A percentile compares a stretch with the other conserved stretches of the same genome.
Conservation (phyloP, 2,113 vertebrate genomes). For the Rhabdomys dilectus region DNA sequence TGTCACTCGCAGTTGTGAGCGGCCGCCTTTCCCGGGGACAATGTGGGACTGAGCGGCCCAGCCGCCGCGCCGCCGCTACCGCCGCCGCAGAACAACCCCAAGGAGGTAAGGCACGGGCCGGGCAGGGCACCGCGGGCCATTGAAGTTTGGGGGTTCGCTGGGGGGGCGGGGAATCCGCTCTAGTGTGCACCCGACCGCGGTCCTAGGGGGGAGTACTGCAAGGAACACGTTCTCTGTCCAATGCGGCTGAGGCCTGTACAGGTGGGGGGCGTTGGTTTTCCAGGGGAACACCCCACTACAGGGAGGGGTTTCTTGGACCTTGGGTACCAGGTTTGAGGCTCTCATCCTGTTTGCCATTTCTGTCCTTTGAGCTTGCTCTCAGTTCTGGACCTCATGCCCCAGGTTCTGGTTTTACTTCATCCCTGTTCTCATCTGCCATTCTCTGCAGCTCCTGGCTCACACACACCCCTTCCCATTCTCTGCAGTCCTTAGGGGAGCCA, state of each 20-base stretch:
- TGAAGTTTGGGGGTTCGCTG: constrained; percentile 77
- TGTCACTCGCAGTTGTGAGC: constrained; percentile 87
- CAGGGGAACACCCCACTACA: constrained; percentile 14
- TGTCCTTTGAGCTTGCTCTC: constrained; percentile 19
- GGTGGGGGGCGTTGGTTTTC: constrained; percentile 60
- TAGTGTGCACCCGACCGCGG: not conserved
- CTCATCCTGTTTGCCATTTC: constrained; percentile 41
- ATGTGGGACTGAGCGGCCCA: constrained; percentile 89
- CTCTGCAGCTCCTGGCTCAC: constrained; percentile 61
- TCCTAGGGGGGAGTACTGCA: not conserved
- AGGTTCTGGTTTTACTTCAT: constrained; percentile 37
- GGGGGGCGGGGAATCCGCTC: constrained; percentile 24
- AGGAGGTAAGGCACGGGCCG: constrained; percentile 78
- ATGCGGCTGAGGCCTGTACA: constrained; percentile 63
- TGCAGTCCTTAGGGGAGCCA: constrained; percentile 44
- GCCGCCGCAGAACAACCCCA: constrained; percentile 80
- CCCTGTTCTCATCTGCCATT: constrained; percentile 4
- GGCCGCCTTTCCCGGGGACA: constrained; percentile 87
- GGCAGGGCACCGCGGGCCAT: constrained; percentile 63
- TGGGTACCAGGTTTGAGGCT: constrained; percentile 38
- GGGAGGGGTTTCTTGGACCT: constrained; percentile 25
- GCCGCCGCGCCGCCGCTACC: constrained; percentile 80
- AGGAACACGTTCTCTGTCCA: constrained; percentile 42
- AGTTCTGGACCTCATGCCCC: not conserved
- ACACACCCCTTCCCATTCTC: constrained; percentile 71